These are phyloP conservation scores for Eueremaeus valkanovi DNA, from an alignment of 2,888 invertebrate species.

Conservation along the genomic window DNA sequence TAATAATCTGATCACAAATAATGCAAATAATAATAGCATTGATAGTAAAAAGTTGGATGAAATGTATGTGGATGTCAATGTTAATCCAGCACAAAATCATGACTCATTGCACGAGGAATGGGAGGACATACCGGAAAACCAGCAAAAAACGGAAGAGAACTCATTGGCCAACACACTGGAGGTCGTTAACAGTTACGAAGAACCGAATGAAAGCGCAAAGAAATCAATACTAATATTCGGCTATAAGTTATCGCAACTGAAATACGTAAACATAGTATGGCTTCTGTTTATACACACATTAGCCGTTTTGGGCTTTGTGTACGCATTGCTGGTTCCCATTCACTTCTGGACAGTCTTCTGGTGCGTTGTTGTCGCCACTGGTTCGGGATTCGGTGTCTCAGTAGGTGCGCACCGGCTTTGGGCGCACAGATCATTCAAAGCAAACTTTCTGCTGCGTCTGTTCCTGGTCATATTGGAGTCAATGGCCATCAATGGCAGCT, in stretches of 20 bases:
- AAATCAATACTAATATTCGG: conserved; percentile 16
- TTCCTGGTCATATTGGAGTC: conserved; percentile 34
- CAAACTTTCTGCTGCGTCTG: conserved; percentile 22
- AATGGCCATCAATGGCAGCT: conserved; percentile 26
- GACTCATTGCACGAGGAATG: no score
- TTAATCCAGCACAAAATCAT: no score
- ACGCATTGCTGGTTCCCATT: conserved; percentile 16
- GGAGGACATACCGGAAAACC: no score
- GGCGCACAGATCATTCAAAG: conserved; percentile 41
- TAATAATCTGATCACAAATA: no score
- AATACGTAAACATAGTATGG: conserved; percentile 34
- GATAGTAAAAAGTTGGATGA: no score
- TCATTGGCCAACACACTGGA: no score
- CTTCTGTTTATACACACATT: conserved; percentile 29
- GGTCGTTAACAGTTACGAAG: no score
- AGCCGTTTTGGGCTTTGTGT: conserved; percentile 12
- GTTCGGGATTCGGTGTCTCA: conserved; percentile 31
- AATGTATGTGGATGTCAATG: no score
- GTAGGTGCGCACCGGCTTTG: conserved; percentile 39
- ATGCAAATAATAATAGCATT: no score
- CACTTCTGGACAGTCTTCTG: conserved; percentile 26
- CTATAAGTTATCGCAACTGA: conserved; percentile 16
- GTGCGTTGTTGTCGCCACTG: background rate
- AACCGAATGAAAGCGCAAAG: no score
- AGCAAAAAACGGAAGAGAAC: no score